phyloP scores from a whole-genome alignment of 2,113 vertebrate species.

The Hippopotamus amphibius region DNA sequence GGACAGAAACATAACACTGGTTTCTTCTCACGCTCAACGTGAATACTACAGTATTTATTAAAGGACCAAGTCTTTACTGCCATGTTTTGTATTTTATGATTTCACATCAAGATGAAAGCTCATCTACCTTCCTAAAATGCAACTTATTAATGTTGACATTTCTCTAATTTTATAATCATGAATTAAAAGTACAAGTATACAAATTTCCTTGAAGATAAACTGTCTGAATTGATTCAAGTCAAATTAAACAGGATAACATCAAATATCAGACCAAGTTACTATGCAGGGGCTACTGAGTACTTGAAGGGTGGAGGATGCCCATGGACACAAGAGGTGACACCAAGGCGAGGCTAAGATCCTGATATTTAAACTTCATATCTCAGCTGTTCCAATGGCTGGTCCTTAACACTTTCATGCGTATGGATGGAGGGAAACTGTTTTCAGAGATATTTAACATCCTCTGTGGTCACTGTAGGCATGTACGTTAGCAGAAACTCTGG shows the following conservation, averaged over 20 bases:
- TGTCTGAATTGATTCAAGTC: neutral
- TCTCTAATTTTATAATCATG: neutral
- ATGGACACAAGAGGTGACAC: neutral
- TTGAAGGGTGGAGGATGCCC: neutral
- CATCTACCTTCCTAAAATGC: neutral
- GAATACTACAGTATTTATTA: neutral
- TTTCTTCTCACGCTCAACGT: neutral
- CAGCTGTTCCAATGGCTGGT: neutral
- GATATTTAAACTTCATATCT: neutral
- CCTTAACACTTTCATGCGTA: neutral
- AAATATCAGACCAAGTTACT: neutral
- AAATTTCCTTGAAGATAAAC: neutral
- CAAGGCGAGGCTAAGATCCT: neutral
- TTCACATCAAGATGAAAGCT: neutral
- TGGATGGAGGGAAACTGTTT: neutral
- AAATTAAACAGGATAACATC: neutral
- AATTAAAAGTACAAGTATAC: neutral
- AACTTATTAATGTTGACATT: neutral
- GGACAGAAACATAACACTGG: neutral
- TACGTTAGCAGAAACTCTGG: neutral
- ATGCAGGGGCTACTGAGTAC: neutral
- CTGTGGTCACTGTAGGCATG: neutral
- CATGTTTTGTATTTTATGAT: neutral
- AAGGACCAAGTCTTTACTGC: neutral
- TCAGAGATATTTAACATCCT: neutral